Percentiles rank a stretch among this genome's conserved stretches.
Evolutionary conservation across 2,113 vertebrate genomes (phyloP).

Genomic region (Xerus inauris): DNA sequence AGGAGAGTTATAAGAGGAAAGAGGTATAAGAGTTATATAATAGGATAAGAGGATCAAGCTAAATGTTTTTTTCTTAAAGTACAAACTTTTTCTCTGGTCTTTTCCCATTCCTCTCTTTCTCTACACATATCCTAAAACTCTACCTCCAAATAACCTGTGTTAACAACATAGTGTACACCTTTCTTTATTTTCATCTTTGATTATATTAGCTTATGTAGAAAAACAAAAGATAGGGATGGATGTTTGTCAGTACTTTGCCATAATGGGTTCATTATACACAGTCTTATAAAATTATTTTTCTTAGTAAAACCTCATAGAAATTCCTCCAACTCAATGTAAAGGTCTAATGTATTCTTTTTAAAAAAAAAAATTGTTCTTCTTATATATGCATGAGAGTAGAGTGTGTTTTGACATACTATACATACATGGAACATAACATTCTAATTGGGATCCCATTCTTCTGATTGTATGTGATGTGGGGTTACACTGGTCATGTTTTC

Average conservation of each 20-base stretch:
- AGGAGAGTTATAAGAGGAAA: background rate
- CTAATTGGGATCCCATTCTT: no score
- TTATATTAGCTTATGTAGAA: background rate
- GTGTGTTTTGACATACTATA: no score
- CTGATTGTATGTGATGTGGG: no score
- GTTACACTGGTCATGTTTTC: no score
- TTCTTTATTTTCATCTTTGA: background rate
- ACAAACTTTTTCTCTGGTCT: background rate
- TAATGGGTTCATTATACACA: background rate
- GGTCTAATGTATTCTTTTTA: background rate
- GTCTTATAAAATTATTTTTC: background rate
- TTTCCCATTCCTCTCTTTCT: background rate
- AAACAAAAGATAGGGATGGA: background rate
- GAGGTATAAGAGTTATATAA: background rate
- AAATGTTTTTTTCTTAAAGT: background rate
- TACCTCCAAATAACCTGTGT: background rate
- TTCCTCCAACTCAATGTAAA: background rate
- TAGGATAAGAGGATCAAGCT: background rate
- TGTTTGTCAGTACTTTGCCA: background rate
- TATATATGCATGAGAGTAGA: no score
- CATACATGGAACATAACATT: no score
- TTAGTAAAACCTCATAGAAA: background rate
- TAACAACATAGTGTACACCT: background rate
- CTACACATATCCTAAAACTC: background rate
- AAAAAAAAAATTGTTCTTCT: no score